Conservation (phyloP, 2,797 vertebrate genomes). For the Arrhamphus sclerolepis region DNA sequence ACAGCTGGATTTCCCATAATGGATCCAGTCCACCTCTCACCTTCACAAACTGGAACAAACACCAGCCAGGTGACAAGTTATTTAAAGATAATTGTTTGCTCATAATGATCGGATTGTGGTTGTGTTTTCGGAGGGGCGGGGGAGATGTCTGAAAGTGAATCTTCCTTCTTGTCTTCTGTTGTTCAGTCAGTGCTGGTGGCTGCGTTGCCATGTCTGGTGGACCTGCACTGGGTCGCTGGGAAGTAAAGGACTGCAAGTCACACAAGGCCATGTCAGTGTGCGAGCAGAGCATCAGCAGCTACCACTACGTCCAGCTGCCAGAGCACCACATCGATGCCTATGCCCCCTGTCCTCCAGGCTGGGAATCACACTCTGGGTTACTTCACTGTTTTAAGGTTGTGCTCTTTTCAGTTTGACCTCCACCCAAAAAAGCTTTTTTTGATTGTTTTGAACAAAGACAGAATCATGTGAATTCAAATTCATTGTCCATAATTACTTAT, state of each 20-base stretch:
- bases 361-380: constrained; percentile 87
- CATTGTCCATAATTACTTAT: no score
- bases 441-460: no score
- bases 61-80: constrained; percentile 85
- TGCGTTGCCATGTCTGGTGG: constrained; percentile 88
- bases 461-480: no score
- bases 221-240: constrained; percentile 86
- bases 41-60: constrained; percentile 91
- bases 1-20: constrained; percentile 82
- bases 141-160: background rate
- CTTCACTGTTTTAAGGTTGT: constrained; percentile 90
- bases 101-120: background rate
- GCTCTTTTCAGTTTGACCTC: no score
- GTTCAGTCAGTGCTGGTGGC: constrained; percentile 83
- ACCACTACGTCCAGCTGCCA: constrained; percentile 68
- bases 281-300: constrained; percentile 81
- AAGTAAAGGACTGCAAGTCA: constrained; percentile 89
- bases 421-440: no score
- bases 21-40: constrained; percentile 66
- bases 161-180: constrained; percentile 3
- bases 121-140: background rate
- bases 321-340: constrained; percentile 75
- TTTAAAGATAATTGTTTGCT: background rate
- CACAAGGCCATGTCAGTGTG: constrained; percentile 91
- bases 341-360: constrained; percentile 85